Percentiles rank a stretch among this genome's conserved stretches.
Evolutionary conservation across 2,113 vertebrate species (phyloP).

Genomic region (Poecilia latipinna): DNA sequence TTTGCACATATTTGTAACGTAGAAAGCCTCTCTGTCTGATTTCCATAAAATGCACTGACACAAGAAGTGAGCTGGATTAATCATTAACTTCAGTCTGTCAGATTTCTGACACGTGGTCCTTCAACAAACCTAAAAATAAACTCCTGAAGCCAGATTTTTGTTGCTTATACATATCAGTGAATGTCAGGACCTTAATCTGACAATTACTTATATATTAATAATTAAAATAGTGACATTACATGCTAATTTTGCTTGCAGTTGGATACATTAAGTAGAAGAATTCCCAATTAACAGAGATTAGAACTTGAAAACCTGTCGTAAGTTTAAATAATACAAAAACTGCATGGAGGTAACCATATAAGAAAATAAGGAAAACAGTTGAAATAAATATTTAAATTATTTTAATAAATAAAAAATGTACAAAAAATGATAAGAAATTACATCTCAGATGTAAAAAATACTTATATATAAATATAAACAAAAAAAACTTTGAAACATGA

Average conservation of each 20-base stretch:
- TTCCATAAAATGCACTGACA: slow-evolving; percentile 4
- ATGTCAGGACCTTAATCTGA: neutral
- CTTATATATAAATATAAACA: neutral
- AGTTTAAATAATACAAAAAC: neutral
- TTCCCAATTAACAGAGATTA: neutral
- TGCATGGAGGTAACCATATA: neutral
- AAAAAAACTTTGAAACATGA: neutral
- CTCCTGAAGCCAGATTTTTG: neutral
- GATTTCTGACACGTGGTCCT: neutral
- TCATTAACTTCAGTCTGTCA: slow-evolving; percentile 36
- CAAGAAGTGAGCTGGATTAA: slow-evolving; percentile 16
- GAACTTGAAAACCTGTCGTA: neutral
- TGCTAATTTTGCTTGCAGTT: neutral
- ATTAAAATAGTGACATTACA: neutral
- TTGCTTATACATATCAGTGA: neutral
- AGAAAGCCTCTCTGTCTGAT: slow-evolving; percentile 8
- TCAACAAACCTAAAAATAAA: neutral
- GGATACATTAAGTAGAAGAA: neutral
- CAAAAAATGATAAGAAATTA: neutral
- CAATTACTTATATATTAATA: neutral
- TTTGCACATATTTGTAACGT: neutral
- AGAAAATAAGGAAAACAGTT: neutral
- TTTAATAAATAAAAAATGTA: too few relatives aligned
- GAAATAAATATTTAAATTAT: neutral
- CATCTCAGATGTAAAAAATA: neutral